A percentile compares a stretch with the other conserved stretches of the same genome.
Evolutionary conservation across 2,113 vertebrate species (phyloP).

Genomic region (Motacilla tschutschensis): DNA sequence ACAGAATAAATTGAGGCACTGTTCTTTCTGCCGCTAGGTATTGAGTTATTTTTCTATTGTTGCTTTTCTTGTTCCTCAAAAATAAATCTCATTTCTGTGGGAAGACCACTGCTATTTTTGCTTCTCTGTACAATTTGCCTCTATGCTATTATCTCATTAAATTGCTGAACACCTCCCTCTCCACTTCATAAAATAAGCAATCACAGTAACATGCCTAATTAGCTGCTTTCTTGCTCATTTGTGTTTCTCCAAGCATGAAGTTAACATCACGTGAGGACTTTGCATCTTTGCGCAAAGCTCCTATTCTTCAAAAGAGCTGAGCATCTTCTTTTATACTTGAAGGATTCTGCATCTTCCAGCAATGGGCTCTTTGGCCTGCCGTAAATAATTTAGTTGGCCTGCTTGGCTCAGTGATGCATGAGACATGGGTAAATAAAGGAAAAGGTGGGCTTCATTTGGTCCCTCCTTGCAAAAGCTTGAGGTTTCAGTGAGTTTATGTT

Average conservation of each 20-base stretch:
- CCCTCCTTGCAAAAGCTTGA: neutral
- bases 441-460: neutral
- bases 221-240: slow-evolving; percentile 40
- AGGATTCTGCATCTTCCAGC: neutral
- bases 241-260: slow-evolving; percentile 15
- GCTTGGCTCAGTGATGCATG: neutral
- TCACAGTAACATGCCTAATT: slow-evolving; percentile 29
- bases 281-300: neutral
- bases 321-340: neutral
- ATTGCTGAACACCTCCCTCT: slow-evolving; percentile 18
- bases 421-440: neutral
- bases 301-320: neutral
- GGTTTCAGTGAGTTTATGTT: neutral
- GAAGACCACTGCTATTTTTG: neutral
- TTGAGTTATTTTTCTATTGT: neutral
- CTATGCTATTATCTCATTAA: neutral
- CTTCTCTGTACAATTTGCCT: neutral
- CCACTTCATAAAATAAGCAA: slow-evolving; percentile 18
- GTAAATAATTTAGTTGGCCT: neutral
- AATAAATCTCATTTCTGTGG: neutral
- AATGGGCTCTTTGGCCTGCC: neutral
- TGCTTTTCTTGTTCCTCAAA: neutral
- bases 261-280: neutral
- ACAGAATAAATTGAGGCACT: neutral
- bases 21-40: neutral